Evolutionary conservation across 2,113 vertebrate genomes (phyloP), one percentile per base, ranked within the genome.

Genomic region (Paratilapia polleni): DNA sequence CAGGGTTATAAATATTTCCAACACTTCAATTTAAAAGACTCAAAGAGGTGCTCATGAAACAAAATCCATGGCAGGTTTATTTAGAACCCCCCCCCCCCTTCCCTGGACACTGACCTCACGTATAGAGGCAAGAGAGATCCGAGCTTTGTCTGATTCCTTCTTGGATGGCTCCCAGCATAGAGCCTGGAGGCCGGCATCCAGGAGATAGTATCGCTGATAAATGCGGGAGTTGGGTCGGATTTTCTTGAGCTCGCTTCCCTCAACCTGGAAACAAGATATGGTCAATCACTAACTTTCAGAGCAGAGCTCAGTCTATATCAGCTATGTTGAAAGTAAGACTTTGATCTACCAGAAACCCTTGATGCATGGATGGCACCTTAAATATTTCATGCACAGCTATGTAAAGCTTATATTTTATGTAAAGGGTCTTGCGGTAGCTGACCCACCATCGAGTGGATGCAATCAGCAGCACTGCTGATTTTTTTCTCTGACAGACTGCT

Each of bases 161-260:
- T 99, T 99, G 4, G 97, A 98, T 8, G 98, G 98, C 41, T 99
- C 98, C 98, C 98, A 99, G 77, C 96, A 95, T 2, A 99, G 92
- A 70, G 97, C 97, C 82, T 98, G 97, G 94, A 98, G 97, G 78
- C 98, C 97, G 0, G 98, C 95, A 47, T 99, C 98, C 85, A 99
- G 88, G 54, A 99, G 94, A 79, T 97, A 99, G 52, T 98, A 98
- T 3, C 98, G 93, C 57, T 97, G 97, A 83, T 99, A 99, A 31
- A 99, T 96, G 41, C 98, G 96, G 0, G 97, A 97, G 94, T 97
- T 98, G 81, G 98, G 97, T 12, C 98, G 95, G 61, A 99, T 95
- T 92, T 99, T 99, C 90, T 96, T 97, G 90, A 99, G 95, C 88
- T 99, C 98, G 0, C 96, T 97, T 1, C 98, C 98, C 86, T 98